Percentiles rank a stretch among this genome's conserved stretches.
Evolutionary conservation across 2,113 vertebrate genomes (phyloP).

Genomic region (Petrocephalus microphthalmus): DNA sequence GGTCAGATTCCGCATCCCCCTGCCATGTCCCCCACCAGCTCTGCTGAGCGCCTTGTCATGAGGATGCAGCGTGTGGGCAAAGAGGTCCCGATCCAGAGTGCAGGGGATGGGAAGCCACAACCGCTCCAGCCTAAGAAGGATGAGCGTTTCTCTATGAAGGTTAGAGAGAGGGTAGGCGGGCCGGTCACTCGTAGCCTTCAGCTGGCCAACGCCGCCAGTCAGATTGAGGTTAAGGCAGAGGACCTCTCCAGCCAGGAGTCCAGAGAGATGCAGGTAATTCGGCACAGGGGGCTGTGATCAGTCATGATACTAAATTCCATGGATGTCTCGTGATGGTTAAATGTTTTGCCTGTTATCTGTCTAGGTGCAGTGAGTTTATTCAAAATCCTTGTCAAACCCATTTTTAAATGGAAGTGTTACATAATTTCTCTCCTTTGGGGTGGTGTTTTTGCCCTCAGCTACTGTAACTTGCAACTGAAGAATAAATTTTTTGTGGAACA

Average conservation of each 20-base stretch:
- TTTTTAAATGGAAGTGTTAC: not conserved
- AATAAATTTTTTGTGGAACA: not conserved
- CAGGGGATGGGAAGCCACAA: constrained; percentile 55
- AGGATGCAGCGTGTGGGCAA: constrained; percentile 74
- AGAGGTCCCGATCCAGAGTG: constrained; percentile 61
- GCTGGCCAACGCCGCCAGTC: constrained; percentile 63
- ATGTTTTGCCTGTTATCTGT: not conserved
- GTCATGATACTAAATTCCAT: not conserved
- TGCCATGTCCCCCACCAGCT: constrained; percentile 34
- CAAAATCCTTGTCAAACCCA: not conserved
- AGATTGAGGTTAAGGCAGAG: constrained; percentile 68
- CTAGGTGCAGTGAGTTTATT: not conserved
- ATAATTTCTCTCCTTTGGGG: not conserved
- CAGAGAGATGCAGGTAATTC: constrained; percentile 65
- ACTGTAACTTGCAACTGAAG: not conserved
- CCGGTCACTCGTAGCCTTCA: constrained; percentile 87
- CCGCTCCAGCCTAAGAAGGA: constrained; percentile 64
- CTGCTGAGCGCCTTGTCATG: constrained; percentile 46
- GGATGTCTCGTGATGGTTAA: not conserved
- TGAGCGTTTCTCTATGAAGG: constrained; percentile 72
- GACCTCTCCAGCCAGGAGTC: constrained; percentile 64
- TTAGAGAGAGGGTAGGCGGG: constrained; percentile 76
- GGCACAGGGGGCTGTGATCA: not conserved
- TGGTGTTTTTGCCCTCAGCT: not conserved
- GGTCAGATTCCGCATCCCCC: constrained; percentile 36